These are phyloP conservation scores for Larimichthys crocea DNA, from an alignment of 2,113 vertebrate genomes.

Conservation along the genomic window DNA sequence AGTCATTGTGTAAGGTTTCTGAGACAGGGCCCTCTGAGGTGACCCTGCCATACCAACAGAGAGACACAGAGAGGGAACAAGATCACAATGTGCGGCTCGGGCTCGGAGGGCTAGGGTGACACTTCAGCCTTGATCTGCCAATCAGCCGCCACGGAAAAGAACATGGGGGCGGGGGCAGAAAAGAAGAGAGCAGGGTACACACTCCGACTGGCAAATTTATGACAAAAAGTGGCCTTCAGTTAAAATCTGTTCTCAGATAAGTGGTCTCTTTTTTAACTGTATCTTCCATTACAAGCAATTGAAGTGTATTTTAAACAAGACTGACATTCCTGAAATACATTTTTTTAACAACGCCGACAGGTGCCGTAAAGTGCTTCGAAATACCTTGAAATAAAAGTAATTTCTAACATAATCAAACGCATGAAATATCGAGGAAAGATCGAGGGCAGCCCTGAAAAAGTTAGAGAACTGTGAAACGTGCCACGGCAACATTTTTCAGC, in stretches of 20 bases:
- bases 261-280: conserved; percentile 16
- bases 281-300: conserved; percentile 10
- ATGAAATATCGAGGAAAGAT: not conserved
- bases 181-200: conserved; percentile 15
- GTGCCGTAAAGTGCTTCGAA: not conserved
- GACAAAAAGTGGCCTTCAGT: conserved; percentile 52
- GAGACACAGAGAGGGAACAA: conserved; percentile 34
- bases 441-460: conserved; percentile 12
- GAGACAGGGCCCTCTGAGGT: conserved; percentile 38
- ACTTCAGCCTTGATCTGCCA: conserved; percentile 77
- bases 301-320: conserved; percentile 11
- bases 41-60: conserved; percentile 64
- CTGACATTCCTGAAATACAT: conserved; percentile 1
- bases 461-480: conserved; percentile 24
- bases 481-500: not conserved
- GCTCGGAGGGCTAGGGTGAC: conserved; percentile 47
- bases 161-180: not conserved
- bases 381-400: conserved; percentile 28
- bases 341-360: not conserved
- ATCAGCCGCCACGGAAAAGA: conserved; percentile 65
- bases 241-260: conserved; percentile 30
- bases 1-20: conserved; percentile 51
- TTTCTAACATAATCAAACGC: not conserved
- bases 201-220: conserved; percentile 36
- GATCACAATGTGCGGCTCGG: conserved; percentile 36